Base-by-base conservation (phyloP, 2,797 vertebrate species). In the Harpagifer antarcticus region DNA sequence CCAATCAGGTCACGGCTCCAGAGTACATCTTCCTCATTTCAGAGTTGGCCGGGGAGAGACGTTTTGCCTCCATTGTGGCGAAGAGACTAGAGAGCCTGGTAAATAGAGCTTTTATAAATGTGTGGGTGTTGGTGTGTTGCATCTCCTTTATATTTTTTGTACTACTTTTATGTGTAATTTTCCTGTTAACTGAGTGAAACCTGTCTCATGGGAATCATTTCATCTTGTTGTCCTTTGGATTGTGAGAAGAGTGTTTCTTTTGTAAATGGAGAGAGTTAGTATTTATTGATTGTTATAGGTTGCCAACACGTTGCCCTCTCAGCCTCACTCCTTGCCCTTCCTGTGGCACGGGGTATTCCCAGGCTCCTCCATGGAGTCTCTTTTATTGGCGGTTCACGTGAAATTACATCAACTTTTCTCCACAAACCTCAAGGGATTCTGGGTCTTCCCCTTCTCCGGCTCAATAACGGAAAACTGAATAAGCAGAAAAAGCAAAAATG, bases 11-110 rank as follows among this genome's bases (percentile, higher is more conserved):
- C 56, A 99, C 96, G 0, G 97, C 98, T 0, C 98, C 98, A 0
- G 98, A 99, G 87, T 99, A 99, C 9, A 95, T 99, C 90, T 99
- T 99, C 91, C 97, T 99, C n/a, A 99, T 99, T 91, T 99, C 98
- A 0, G 97, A 98, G 91, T 92, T 99, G 83, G 98, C 98, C 0
- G 98, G 98, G 3, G 98, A 99, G 92, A 95, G 98, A 71, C 95
- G 98, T 44, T 99, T 99, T 44, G 98, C 98, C 9, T 99, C 98
- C 82, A 99, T 99, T 0, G 98, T 99, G 53, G 98, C 98, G 8
- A 99, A 99, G 77, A 95, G 98, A 43, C 94, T 99, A 33, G 98
- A 99, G 91, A 99, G 98, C 74, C 92, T 99, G 87, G 98, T 99
- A 91, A 93, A 93, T 89, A 11, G 0, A 45, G 7, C 44, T 14